phyloP scores from a whole-genome alignment of 2,797 vertebrate genomes.

The Lithobates pipiens region DNA sequence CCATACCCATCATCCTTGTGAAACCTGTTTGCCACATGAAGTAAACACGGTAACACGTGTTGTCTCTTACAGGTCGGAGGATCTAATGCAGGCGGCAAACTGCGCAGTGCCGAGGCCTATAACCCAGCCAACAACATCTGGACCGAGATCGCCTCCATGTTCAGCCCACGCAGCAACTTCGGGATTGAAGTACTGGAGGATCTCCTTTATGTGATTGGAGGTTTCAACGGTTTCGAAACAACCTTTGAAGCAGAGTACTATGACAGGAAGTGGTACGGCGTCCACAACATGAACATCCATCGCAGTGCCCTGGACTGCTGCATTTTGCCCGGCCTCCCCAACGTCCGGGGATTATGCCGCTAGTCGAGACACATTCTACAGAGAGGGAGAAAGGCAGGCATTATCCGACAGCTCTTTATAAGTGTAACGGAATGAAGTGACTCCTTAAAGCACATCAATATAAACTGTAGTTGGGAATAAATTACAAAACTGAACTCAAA shows the following conservation, averaged over 20 bases:
- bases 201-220: constrained; percentile 76
- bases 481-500: no score
- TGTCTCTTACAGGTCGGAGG: constrained; percentile 81
- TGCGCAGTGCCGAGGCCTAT: constrained; percentile 80
- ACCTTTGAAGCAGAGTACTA: constrained; percentile 78
- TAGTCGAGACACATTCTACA: constrained; percentile 64
- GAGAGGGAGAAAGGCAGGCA: background rate
- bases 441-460: no score
- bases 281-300: constrained; percentile 74
- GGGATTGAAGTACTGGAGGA: constrained; percentile 82
- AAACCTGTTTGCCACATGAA: no score
- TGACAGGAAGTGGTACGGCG: constrained; percentile 73
- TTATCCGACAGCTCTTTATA: background rate
- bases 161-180: constrained; percentile 85
- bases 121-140: constrained; percentile 76
- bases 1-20: no score
- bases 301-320: constrained; percentile 86
- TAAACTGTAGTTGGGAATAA: no score
- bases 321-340: constrained; percentile 76
- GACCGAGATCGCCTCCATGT: constrained; percentile 76
- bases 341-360: constrained; percentile 73
- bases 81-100: constrained; percentile 75
- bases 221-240: constrained; percentile 73
- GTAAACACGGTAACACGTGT: background rate
- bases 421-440: background rate